Evolutionary conservation across 2,113 vertebrate species (phyloP), one percentile per base, ranked within the genome.

Genomic region (Eulemur macaco): DNA sequence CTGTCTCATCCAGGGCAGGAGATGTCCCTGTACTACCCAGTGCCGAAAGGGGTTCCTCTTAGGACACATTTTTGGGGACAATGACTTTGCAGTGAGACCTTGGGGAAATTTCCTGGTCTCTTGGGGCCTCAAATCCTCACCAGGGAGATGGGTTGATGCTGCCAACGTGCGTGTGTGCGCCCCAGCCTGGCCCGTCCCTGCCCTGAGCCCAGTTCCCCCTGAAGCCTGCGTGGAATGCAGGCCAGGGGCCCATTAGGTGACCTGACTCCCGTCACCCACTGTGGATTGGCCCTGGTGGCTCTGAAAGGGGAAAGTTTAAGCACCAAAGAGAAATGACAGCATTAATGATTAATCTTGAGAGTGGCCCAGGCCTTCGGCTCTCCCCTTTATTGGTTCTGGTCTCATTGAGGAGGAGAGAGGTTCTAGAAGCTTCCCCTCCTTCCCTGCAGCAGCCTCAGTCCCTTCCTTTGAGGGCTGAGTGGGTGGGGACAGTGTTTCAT

Each of bases 91-190:
- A 78, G 15, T 0, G 0, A 52, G 80, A 71, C 66, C 54, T 77
- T 77, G 63, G 29, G 54, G 76, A 66, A 54, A 27, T 52, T 20
- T 86, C n/a, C 50, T 18, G 39, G 50, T 63, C 18, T 60, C 81
- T 14, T 42, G 18, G 54, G 71, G 42, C 14, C 64, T 66, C 83
- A 12, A 6, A 37, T 13, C n/a, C 52, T 86, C 81, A 13, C 6
- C 27, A 13, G 15, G 31, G 27, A 42, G 25, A 34, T 25, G 37
- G 15, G 29, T 13, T 9, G 21, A n/a, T 27, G 8, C 27, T 8
- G 6, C 37, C 21, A 1, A 0, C 0, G 2, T 27, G 4, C 9
- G 0, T 0, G 0, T 2, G 8, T 25, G 86, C 6, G 20, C 37
- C n/a, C 66, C 14, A 11, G 6, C 15, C 10, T 5, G 37, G 50